phyloP scores from a whole-genome alignment of 2,797 vertebrate genomes.

The Enteromius argenteus region DNA sequence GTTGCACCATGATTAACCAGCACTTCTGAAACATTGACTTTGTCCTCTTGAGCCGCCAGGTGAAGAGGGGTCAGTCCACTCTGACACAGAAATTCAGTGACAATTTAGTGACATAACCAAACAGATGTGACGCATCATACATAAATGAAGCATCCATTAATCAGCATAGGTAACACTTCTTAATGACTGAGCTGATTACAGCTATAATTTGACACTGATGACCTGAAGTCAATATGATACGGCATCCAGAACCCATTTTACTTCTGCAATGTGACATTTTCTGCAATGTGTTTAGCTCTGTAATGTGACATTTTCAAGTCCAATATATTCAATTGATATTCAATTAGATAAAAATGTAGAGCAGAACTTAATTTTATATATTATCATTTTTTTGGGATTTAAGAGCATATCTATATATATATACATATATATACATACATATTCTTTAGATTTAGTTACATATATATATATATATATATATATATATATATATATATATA shows the following conservation, averaged over 20 bases:
- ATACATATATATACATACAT: no score
- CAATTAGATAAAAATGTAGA: no score
- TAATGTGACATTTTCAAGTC: no score
- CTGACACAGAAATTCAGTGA: conserved; percentile 72
- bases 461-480: no score
- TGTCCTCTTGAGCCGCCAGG: conserved; percentile 95
- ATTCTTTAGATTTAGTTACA: no score
- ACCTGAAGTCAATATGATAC: background rate
- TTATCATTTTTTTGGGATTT: no score
- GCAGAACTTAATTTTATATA: no score
- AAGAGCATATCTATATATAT: no score
- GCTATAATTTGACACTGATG: background rate
- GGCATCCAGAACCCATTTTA: background rate
- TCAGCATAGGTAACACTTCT: background rate
- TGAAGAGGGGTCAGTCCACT: conserved; percentile 94
- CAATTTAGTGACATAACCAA: conserved; percentile 3
- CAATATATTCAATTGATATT: no score
- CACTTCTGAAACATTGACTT: conserved; percentile 94
- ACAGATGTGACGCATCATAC: background rate
- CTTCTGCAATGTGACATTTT: background rate
- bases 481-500: no score
- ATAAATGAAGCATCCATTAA: background rate
- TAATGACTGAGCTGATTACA: background rate
- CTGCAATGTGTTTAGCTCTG: no score
- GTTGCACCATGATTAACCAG: conserved; percentile 91